A percentile compares a stretch with the other conserved stretches of the same genome.
phyloP scores from a whole-genome alignment of 2,888 invertebrate species.

The Cerceris ruficornis region DNA sequence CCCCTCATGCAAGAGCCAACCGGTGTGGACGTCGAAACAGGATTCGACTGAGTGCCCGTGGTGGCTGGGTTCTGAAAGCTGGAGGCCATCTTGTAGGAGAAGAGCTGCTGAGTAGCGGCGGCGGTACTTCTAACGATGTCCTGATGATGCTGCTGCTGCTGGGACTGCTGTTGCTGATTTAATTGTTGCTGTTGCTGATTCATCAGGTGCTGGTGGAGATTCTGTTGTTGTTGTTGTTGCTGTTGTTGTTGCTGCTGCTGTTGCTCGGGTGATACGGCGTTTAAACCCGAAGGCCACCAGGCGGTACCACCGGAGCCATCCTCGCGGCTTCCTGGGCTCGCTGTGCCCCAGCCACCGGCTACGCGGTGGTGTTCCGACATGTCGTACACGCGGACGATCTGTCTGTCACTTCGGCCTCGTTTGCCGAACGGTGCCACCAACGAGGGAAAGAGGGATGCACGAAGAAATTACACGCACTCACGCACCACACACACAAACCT shows the following conservation, averaged over 20 bases:
- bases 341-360: constrained; percentile 84
- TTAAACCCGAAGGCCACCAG: constrained; percentile 83
- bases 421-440: constrained; percentile 56
- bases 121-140: constrained; percentile 84
- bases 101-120: constrained; percentile 88
- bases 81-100: constrained; percentile 93
- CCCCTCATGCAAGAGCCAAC: constrained; percentile 82
- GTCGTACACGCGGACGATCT: constrained; percentile 68
- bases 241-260: constrained; percentile 80
- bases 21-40: constrained; percentile 85
- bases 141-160: constrained; percentile 81
- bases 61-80: constrained; percentile 89
- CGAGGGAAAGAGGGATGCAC: constrained; percentile 59
- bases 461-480: constrained; percentile 60
- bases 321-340: constrained; percentile 81
- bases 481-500: constrained; percentile 50
- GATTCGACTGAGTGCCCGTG: constrained; percentile 86
- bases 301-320: constrained; percentile 82
- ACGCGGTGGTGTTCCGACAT: constrained; percentile 87
- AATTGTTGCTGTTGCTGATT: constrained; percentile 81
- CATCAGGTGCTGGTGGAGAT: constrained; percentile 81
- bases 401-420: constrained; percentile 72
- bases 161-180: constrained; percentile 80
- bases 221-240: constrained; percentile 84
- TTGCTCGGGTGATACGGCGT: constrained; percentile 82